A percentile compares a stretch with the other conserved stretches of the same genome.
Evolutionary conservation across 2,113 vertebrate species (phyloP).

Genomic region (Natator depressus): DNA sequence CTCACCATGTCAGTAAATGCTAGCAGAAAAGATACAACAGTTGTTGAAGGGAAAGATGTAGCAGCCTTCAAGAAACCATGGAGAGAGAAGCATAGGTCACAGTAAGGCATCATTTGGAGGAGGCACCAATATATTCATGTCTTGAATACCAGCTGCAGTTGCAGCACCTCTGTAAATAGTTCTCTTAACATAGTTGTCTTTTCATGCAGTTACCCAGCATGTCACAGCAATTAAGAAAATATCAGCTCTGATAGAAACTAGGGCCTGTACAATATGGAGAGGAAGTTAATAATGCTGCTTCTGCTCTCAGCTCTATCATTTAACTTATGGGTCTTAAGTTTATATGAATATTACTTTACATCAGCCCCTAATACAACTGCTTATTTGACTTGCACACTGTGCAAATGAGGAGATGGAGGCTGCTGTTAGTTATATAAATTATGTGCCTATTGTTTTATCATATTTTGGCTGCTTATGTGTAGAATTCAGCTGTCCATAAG

Average conservation of each 20-base stretch:
- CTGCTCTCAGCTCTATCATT: neutral
- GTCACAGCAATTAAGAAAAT: neutral
- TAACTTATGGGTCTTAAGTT: neutral
- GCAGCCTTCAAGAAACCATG: neutral
- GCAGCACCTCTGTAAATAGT: neutral
- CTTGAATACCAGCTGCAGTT: neutral
- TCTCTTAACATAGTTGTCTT: neutral
- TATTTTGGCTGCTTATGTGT: too few relatives aligned
- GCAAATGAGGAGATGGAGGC: neutral
- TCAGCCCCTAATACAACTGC: neutral
- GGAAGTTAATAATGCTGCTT: neutral
- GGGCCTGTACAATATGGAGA: neutral
- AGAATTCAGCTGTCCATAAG: neutral
- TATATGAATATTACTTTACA: neutral
- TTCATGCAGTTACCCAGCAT: neutral
- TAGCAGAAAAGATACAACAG: neutral
- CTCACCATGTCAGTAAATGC: neutral
- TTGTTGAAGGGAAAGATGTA: neutral
- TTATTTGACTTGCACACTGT: neutral
- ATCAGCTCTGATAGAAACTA: fast-evolving
- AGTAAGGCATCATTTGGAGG: neutral
- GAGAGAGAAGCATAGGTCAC: neutral
- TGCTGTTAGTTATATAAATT: neutral
- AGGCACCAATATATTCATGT: too few relatives aligned
- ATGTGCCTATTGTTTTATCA: too few relatives aligned